phyloP scores from a whole-genome alignment of 1,140 invertebrate species.

The Diachasmimorpha longicaudata region DNA sequence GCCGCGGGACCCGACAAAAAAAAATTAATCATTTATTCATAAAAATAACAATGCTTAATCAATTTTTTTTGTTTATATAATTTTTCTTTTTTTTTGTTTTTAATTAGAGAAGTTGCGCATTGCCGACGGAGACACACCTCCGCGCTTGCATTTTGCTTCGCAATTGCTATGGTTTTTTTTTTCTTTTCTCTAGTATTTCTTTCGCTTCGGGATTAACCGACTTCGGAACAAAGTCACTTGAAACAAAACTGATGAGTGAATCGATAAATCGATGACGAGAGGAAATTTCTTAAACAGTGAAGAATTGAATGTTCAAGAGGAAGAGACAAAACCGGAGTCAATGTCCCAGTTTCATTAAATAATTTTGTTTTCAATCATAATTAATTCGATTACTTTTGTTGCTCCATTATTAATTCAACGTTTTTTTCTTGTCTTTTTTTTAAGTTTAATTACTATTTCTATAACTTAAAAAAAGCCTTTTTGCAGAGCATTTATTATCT shows the following conservation, averaged over 20 bases:
- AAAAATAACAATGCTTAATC: slow-evolving; percentile 42
- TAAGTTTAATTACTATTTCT: slow-evolving; percentile 53
- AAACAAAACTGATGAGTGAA: not conserved
- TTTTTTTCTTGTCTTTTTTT: slow-evolving; percentile 48
- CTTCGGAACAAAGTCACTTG: slow-evolving; percentile 19
- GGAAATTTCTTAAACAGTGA: not conserved
- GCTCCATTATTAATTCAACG: slow-evolving; percentile 39
- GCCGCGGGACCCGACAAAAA: slow-evolving; percentile 38
- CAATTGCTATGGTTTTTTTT: slow-evolving; percentile 44
- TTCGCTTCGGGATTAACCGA: slow-evolving; percentile 34
- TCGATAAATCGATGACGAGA: too few species aligned
- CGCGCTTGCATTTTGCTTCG: slow-evolving; percentile 49
- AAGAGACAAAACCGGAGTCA: slow-evolving; percentile 10
- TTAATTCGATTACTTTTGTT: slow-evolving; percentile 32
- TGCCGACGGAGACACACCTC: slow-evolving; percentile 46
- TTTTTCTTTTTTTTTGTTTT: slow-evolving; percentile 35
- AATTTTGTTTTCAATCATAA: slow-evolving; percentile 47
- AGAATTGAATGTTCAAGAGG: not conserved
- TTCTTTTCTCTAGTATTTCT: slow-evolving; percentile 41
- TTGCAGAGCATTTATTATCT: not conserved
- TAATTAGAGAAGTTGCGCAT: slow-evolving; percentile 45
- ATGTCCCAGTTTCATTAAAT: slow-evolving; percentile 36
- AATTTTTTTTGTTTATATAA: slow-evolving; percentile 23
- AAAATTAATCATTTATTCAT: slow-evolving; percentile 41
- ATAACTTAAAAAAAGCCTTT: slow-evolving; percentile 33